Percentiles rank a stretch among this genome's conserved stretches.
phyloP scores from a whole-genome alignment of 2,113 vertebrate genomes.

The Caloenas nicobarica region DNA sequence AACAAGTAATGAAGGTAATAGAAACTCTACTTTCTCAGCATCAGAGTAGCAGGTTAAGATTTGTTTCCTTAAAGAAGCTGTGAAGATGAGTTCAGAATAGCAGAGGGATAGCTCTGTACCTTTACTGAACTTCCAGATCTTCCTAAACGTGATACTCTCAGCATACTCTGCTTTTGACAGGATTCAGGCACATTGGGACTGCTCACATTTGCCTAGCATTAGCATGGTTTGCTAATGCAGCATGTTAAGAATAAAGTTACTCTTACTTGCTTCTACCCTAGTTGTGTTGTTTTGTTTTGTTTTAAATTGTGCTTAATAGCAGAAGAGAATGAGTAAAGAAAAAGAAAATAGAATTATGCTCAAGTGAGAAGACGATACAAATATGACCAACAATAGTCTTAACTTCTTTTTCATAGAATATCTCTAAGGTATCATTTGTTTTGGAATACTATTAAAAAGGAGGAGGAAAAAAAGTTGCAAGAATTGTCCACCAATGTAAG shows the following conservation, averaged over 20 bases:
- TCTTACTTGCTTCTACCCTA: neutral
- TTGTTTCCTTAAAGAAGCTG: neutral
- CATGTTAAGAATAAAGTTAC: neutral
- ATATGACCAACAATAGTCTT: neutral
- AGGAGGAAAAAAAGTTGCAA: neutral
- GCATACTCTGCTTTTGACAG: neutral
- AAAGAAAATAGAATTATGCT: neutral
- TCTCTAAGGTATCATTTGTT: neutral
- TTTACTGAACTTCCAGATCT: neutral
- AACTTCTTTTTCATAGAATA: neutral
- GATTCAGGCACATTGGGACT: neutral
- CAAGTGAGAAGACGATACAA: neutral
- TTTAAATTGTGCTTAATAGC: neutral
- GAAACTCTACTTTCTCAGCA: neutral
- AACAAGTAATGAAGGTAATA: neutral
- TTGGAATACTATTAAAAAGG: neutral
- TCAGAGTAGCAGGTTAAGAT: neutral
- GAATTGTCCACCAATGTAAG: neutral
- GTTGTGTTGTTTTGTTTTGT: neutral
- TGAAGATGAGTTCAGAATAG: neutral
- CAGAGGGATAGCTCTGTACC: neutral
- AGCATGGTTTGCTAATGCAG: neutral
- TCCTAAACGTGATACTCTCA: neutral
- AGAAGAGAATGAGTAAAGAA: neutral
- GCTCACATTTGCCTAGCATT: neutral